These are phyloP conservation scores for Antitype chi DNA, from an alignment of 2,888 invertebrate species.

Conservation along the genomic window DNA sequence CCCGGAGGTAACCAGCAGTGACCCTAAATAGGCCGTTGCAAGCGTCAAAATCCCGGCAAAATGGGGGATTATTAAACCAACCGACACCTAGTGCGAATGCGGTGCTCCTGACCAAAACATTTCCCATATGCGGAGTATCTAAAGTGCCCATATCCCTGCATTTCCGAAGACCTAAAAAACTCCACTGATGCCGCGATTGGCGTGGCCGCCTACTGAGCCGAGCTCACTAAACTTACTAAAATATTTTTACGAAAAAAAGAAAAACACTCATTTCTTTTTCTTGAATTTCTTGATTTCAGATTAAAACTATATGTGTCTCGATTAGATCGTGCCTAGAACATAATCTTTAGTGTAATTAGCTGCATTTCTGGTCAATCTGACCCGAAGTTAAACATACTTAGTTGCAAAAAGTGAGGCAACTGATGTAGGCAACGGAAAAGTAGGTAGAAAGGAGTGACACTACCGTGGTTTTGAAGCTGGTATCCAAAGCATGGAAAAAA, in stretches of 20 bases:
- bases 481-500: conserved; percentile 15
- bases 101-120: neutral
- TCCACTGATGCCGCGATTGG: neutral
- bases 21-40: neutral
- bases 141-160: neutral
- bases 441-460: neutral
- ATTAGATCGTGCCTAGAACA: neutral
- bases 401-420: neutral
- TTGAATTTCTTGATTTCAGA: neutral
- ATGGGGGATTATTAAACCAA: neutral
- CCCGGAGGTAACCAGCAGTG: neutral
- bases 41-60: neutral
- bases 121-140: neutral
- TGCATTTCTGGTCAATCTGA: neutral
- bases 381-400: neutral
- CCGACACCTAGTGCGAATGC: neutral
- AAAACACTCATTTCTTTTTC: neutral
- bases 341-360: neutral
- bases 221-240: neutral
- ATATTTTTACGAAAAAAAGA: neutral
- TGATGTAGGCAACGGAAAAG: neutral
- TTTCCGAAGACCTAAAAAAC: neutral
- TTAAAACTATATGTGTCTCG: neutral
- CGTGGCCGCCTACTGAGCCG: neutral
- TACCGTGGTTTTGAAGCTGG: conserved; percentile 3